Base-by-base conservation (phyloP, 2,888 invertebrate species). In the Apeira syringaria region DNA sequence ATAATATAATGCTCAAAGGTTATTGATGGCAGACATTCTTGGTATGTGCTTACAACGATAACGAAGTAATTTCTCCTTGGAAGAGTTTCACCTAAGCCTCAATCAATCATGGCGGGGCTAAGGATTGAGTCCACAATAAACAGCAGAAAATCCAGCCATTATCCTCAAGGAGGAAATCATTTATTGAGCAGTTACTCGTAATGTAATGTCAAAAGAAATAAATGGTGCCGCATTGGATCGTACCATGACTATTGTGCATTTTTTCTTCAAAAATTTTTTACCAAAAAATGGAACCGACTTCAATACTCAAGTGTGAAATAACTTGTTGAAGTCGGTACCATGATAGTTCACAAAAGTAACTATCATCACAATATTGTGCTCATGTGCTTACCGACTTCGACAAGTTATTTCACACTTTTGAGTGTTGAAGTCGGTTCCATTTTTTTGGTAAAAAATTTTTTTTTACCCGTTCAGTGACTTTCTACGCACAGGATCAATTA, bases 41-140 rank as follows among this genome's bases (percentile, higher is more conserved):
- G 51, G 47, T 48, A 57, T 51, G 52, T 64, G 56, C 56, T 61
- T 53, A 50, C 41, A 48, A 52, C 49, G 74, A 74, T 74, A 75
- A 74, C 68, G 58, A 60, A 67, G 70, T 77, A 73, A 75, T 78
- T 77, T 74, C 64, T 62, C 64, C 66, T 76, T 73, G 68, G 70
- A 74, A 65, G 67, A 73, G 73, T 79, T 81, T 72, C 76, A 71
- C 68, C 64, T 73, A 76, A 77, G 72, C 70, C 68, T 70, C 76
- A 76, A 81, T 82, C 82, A 80, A 81, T 82, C 82, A 81, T 79
- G 65, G 3, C 9, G 24, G 5, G 24, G 58, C 56, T 55, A 52
- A 60, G 65, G 69, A 76, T 73, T 64, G 73, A 74, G 78, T 71
- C 71, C 65, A 79, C 75, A 81, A 76, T 77, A 80, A 79, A 79